phyloP scores from a whole-genome alignment of 2,888 invertebrate species.

The Muscina levida region DNA sequence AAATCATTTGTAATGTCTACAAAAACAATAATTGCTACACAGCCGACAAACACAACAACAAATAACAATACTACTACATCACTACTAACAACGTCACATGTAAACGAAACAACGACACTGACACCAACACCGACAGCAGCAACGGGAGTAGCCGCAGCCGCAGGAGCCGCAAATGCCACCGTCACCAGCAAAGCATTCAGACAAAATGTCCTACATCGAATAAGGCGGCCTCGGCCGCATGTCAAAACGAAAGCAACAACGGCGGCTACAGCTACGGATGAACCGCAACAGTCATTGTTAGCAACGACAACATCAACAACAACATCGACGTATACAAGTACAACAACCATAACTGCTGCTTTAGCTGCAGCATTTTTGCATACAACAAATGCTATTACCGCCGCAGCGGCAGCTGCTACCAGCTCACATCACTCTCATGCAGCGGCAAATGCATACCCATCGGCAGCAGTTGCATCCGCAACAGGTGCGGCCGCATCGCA shows the following conservation, averaged over 20 bases:
- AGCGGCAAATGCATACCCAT: slow-evolving; percentile 33
- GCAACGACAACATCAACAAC: slow-evolving; percentile 26
- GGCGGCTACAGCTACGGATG: not conserved
- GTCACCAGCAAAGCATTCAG: slow-evolving; percentile 47
- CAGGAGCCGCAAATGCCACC: slow-evolving; percentile 22
- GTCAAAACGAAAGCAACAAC: slow-evolving; percentile 34
- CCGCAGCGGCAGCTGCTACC: slow-evolving; percentile 55
- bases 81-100: slow-evolving; percentile 47
- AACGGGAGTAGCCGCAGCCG: slow-evolving; percentile 31
- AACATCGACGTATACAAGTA: slow-evolving; percentile 46
- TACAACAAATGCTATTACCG: slow-evolving; percentile 61
- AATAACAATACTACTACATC: slow-evolving; percentile 18
- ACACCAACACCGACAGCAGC: slow-evolving; percentile 28
- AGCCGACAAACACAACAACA: slow-evolving; percentile 55
- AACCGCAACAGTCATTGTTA: not conserved
- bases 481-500: slow-evolving; percentile 33
- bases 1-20: slow-evolving; percentile 67
- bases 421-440: slow-evolving; percentile 41
- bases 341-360: slow-evolving; percentile 64
- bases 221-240: slow-evolving; percentile 52
- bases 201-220: slow-evolving; percentile 57
- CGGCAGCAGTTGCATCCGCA: slow-evolving; percentile 29
- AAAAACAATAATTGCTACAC: slow-evolving; percentile 50
- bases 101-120: slow-evolving; percentile 48
- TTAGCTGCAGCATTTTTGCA: slow-evolving; percentile 61